Evolutionary conservation across 2,888 invertebrate species (phyloP).

Genomic region (Amphipyra berbera): DNA sequence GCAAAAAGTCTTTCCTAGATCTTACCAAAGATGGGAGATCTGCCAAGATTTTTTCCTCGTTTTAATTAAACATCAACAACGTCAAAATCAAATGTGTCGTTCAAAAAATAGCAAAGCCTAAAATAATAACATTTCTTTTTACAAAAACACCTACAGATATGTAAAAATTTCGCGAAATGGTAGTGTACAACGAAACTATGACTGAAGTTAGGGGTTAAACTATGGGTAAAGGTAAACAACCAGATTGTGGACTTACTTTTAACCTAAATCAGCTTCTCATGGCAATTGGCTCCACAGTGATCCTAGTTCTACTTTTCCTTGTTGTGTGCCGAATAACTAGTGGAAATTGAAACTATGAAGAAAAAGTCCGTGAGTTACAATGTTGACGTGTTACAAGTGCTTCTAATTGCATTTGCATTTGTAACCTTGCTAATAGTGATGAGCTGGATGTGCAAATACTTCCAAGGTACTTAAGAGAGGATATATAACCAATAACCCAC

Average conservation of each 20-base stretch:
- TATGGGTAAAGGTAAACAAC: slow-evolving; percentile 58
- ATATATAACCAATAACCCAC: neutral
- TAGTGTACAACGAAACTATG: slow-evolving; percentile 53
- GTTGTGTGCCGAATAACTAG: slow-evolving; percentile 79
- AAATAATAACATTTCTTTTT: slow-evolving; percentile 1
- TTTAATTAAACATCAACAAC: slow-evolving; percentile 37
- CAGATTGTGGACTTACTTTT: slow-evolving; percentile 64
- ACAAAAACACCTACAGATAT: slow-evolving; percentile 14
- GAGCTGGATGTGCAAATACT: slow-evolving; percentile 82
- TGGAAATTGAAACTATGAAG: slow-evolving; percentile 65
- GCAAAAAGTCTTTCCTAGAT: slow-evolving; percentile 20
- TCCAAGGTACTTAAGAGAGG: slow-evolving; percentile 59
- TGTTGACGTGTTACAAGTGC: slow-evolving; percentile 72
- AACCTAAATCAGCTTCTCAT: slow-evolving; percentile 79
- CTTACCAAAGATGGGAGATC: slow-evolving; percentile 18
- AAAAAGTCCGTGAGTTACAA: slow-evolving; percentile 60
- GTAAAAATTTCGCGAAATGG: slow-evolving; percentile 12
- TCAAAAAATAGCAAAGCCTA: slow-evolving; percentile 22
- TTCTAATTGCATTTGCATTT: slow-evolving; percentile 76
- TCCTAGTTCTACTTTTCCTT: slow-evolving; percentile 75
- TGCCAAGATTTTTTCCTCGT: slow-evolving; percentile 29
- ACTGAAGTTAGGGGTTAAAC: slow-evolving; percentile 22
- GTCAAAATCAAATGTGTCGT: slow-evolving; percentile 37
- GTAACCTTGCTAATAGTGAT: slow-evolving; percentile 74
- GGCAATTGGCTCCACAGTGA: slow-evolving; percentile 76